Conservation (phyloP, 2,797 vertebrate species). For the Astyanax mexicanus region DNA sequence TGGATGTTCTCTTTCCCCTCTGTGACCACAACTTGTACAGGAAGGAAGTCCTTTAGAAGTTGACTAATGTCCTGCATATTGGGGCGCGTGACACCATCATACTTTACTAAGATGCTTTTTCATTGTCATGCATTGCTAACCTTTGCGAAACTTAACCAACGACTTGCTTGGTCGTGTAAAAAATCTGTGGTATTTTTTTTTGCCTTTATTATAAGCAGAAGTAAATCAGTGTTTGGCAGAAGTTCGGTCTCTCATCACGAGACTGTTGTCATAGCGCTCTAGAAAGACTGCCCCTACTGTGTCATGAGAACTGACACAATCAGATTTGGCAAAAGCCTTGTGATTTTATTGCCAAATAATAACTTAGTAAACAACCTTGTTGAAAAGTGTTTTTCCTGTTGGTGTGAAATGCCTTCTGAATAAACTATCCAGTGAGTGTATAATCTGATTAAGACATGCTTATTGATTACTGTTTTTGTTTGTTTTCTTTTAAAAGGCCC, state of each 20-base stretch:
- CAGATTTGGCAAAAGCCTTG: constrained; percentile 8
- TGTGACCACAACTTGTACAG: not conserved
- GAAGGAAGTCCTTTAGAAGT: constrained; percentile 14
- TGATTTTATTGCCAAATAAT: constrained; percentile 1
- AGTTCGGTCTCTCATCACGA: constrained; percentile 21
- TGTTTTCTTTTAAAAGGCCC: constrained; percentile 72
- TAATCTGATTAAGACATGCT: not conserved
- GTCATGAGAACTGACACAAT: constrained; percentile 16
- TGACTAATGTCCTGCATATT: not conserved
- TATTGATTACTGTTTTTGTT: not conserved
- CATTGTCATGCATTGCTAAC: not conserved
- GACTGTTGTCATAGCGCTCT: constrained; percentile 15
- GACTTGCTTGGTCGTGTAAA: constrained; percentile 14
- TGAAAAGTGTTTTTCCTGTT: not conserved
- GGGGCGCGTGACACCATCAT: not conserved
- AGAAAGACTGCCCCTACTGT: not conserved
- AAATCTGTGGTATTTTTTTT: too few species aligned
- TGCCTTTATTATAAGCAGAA: too few species aligned
- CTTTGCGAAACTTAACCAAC: not conserved
- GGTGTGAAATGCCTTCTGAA: not conserved
- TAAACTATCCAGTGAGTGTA: too few species aligned
- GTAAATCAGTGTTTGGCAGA: not conserved
- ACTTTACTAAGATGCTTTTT: not conserved
- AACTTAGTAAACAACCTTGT: not conserved
- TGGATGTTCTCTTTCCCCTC: not conserved